These are phyloP conservation scores for Ataeniobius toweri DNA, from an alignment of 2,797 vertebrate species.

Conservation along the genomic window DNA sequence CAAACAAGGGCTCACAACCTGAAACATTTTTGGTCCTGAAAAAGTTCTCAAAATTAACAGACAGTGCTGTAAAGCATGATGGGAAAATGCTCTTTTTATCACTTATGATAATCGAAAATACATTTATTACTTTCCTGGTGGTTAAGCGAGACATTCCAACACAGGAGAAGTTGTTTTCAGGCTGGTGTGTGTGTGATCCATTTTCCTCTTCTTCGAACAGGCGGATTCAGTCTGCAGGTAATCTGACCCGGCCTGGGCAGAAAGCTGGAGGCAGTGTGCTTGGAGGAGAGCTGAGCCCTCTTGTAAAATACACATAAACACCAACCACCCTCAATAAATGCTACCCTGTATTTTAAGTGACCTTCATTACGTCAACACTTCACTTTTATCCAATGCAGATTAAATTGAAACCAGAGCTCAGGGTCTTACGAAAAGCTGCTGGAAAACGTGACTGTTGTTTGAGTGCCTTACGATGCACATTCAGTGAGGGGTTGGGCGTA, in stretches of 20 bases:
- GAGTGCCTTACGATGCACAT: not conserved
- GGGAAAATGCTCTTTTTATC: not conserved
- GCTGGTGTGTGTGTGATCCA: constrained; percentile 33
- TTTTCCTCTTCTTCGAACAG: constrained; percentile 64
- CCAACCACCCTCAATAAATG: not conserved
- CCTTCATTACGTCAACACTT: not conserved
- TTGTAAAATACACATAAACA: constrained; percentile 44
- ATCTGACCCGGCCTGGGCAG: constrained; percentile 61
- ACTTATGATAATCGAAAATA: too few relatives aligned
- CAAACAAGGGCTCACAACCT: not conserved
- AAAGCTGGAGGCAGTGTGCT: constrained; percentile 68
- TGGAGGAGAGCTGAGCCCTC: constrained; percentile 23
- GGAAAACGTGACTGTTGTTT: not conserved
- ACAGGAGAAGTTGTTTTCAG: not conserved
- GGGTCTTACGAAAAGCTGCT: not conserved
- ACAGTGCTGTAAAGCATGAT: not conserved
- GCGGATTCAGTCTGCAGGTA: constrained; percentile 63
- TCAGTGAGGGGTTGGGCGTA: not conserved
- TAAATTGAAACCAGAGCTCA: not conserved
- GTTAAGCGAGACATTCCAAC: constrained; percentile 26
- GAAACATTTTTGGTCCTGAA: not conserved
- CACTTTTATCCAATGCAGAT: not conserved
- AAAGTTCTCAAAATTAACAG: not conserved
- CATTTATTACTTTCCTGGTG: not conserved
- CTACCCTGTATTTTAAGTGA: not conserved